Percentiles rank a stretch among this genome's conserved stretches.
phyloP scores from a whole-genome alignment of 2,797 vertebrate genomes.

The Lagodon rhomboides region DNA sequence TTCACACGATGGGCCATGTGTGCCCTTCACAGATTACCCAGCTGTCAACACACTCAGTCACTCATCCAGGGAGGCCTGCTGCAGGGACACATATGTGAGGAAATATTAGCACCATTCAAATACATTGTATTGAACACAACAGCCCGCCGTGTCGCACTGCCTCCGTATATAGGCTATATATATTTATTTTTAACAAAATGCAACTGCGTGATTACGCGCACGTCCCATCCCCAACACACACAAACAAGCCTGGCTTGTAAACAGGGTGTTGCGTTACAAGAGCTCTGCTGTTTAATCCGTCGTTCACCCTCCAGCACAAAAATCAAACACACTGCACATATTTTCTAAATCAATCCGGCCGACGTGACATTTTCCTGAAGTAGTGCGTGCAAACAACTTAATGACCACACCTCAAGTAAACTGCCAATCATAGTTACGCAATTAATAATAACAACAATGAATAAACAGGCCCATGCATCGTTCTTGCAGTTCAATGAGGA shows the following conservation, averaged over 20 bases:
- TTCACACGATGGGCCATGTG: constrained; percentile 92
- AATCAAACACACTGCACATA: background rate
- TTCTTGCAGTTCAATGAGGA: background rate
- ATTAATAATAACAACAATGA: background rate
- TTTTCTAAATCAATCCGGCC: background rate
- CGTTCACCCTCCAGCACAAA: background rate
- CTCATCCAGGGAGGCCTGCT: constrained; percentile 42
- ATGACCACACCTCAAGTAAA: constrained; percentile 28
- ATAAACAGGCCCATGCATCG: background rate
- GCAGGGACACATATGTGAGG: background rate
- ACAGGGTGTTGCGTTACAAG: constrained; percentile 39
- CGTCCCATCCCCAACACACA: background rate
- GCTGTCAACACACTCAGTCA: constrained; percentile 15
- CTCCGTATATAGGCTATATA: too few relatives aligned
- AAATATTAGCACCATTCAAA: background rate
- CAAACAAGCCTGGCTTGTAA: constrained; percentile 43
- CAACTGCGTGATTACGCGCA: constrained; percentile 26
- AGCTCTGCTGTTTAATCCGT: background rate
- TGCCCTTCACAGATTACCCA: constrained; percentile 52
- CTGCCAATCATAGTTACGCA: background rate
- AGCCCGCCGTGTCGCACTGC: constrained; percentile 23
- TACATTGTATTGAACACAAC: background rate
- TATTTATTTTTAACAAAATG: background rate
- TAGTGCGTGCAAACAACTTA: background rate
- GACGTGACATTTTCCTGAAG: background rate